A percentile compares a stretch with the other conserved stretches of the same genome.
These are phyloP conservation scores for Heliornis fulica DNA, from an alignment of 2,113 vertebrate genomes.

Conservation along the genomic window DNA sequence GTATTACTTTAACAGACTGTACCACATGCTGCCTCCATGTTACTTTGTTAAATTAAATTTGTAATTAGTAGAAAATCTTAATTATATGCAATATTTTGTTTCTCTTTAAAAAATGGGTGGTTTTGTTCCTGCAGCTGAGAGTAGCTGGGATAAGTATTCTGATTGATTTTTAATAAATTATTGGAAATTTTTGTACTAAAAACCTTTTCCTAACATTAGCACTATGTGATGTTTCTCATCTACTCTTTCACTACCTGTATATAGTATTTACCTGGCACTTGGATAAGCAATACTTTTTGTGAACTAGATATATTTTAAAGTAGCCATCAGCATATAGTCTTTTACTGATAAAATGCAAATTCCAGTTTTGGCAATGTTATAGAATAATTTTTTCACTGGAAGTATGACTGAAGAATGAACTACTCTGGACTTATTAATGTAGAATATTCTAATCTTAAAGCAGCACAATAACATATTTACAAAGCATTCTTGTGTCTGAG, in stretches of 20 bases:
- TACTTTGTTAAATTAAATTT: conserved; percentile 62
- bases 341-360: neutral
- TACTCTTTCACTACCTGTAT: conserved; percentile 44
- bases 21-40: conserved; percentile 68
- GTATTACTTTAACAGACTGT: conserved; percentile 53
- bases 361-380: conserved; percentile 24
- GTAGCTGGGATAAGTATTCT: neutral
- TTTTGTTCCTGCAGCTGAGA: conserved; percentile 23
- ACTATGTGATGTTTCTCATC: conserved; percentile 25
- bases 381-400: neutral
- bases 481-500: neutral
- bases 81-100: conserved; percentile 21
- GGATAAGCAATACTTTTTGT: conserved; percentile 36
- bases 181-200: conserved; percentile 31
- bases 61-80: conserved; percentile 49
- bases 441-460: conserved; percentile 30
- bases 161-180: conserved; percentile 10
- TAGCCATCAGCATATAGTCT: neutral
- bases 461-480: neutral
- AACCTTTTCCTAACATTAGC: conserved; percentile 37
- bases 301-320: conserved; percentile 45
- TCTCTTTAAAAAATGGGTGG: neutral
- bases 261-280: conserved; percentile 25
- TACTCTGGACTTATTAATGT: neutral
- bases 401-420: neutral